Evolutionary conservation across 2,797 vertebrate genomes (phyloP).

Genomic region (Erethizon dorsatum): DNA sequence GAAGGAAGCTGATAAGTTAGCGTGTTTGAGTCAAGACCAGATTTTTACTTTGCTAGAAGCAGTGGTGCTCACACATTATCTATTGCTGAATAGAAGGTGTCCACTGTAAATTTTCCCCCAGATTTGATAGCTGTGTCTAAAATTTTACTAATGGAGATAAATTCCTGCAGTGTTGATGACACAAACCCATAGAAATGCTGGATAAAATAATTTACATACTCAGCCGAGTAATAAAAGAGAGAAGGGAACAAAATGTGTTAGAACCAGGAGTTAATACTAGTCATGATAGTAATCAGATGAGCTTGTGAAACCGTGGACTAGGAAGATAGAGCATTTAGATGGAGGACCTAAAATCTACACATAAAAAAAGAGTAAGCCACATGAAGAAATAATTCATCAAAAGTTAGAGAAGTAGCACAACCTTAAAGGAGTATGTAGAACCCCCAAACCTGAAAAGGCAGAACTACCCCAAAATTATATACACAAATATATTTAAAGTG

Average conservation of each 20-base stretch:
- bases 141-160: constrained; percentile 24
- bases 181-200: neutral
- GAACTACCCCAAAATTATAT: neutral
- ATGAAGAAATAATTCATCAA: neutral
- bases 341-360: neutral
- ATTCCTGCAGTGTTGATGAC: constrained; percentile 19
- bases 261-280: constrained; percentile 7
- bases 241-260: neutral
- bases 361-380: neutral
- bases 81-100: neutral
- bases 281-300: neutral
- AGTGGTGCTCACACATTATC: neutral
- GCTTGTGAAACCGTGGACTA: neutral
- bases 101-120: neutral
- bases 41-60: constrained; percentile 52
- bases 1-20: neutral
- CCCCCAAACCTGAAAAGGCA: neutral
- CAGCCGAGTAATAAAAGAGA: neutral
- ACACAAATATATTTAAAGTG: constrained; percentile 47
- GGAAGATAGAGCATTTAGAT: neutral
- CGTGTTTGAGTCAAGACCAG: neutral
- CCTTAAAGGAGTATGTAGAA: neutral
- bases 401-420: neutral
- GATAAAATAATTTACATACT: constrained; percentile 5
- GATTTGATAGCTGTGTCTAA: constrained; percentile 4